A percentile compares a stretch with the other conserved stretches of the same genome.
phyloP scores from a whole-genome alignment of 2,888 invertebrate species.

The Phrixothrix hirtus region DNA sequence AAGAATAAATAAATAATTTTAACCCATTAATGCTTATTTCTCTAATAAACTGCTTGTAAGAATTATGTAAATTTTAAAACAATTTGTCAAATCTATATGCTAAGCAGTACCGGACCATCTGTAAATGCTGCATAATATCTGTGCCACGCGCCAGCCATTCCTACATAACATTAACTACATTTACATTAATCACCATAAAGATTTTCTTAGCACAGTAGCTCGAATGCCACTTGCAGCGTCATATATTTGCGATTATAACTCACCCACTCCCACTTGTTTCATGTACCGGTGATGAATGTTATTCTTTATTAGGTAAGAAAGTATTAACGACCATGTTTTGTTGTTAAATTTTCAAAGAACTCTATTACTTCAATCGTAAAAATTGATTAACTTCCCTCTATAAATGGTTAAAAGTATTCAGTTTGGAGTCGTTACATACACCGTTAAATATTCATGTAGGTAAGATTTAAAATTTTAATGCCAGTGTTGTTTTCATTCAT shows the following conservation, averaged over 20 bases:
- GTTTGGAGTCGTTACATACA: slow-evolving; percentile 20
- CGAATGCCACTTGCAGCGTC: slow-evolving; percentile 33
- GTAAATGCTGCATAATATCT: slow-evolving; percentile 39
- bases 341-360: slow-evolving; percentile 27
- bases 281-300: slow-evolving; percentile 24
- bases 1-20: slow-evolving; percentile 12
- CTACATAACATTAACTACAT: slow-evolving; percentile 41
- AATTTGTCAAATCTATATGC: slow-evolving; percentile 34
- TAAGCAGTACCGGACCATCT: slow-evolving; percentile 33
- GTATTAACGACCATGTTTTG: slow-evolving; percentile 25
- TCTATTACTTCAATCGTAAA: slow-evolving; percentile 30
- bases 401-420: slow-evolving; percentile 28
- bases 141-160: slow-evolving; percentile 40
- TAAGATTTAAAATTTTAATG: slow-evolving; percentile 33
- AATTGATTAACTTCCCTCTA: slow-evolving; percentile 30
- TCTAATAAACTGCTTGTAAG: slow-evolving; percentile 30
- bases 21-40: slow-evolving; percentile 24
- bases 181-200: slow-evolving; percentile 42
- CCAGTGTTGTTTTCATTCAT: slow-evolving; percentile 29
- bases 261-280: slow-evolving; percentile 29
- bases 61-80: slow-evolving; percentile 32
- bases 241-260: slow-evolving; percentile 34
- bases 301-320: slow-evolving; percentile 29
- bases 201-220: slow-evolving; percentile 37
- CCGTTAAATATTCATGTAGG: slow-evolving; percentile 33